These are phyloP conservation scores for Heliconius erato DNA, from an alignment of 2,888 invertebrate genomes.

Conservation along the genomic window DNA sequence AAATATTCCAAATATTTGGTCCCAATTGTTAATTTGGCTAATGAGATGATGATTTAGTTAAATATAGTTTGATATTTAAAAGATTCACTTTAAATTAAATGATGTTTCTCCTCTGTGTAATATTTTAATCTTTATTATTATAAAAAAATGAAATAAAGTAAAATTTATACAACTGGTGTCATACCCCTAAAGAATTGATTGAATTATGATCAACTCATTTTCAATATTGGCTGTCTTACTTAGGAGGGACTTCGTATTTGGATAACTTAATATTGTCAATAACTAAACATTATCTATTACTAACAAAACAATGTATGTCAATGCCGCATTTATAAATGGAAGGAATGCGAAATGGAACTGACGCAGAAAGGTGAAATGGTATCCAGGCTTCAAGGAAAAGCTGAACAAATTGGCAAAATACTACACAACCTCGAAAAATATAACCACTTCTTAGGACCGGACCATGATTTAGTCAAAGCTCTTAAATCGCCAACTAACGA, in stretches of 20 bases:
- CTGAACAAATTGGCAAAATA: constrained; percentile 97
- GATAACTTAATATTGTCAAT: neutral
- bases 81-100: too few species aligned
- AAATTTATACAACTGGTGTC: neutral
- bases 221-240: neutral
- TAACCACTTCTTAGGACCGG: constrained; percentile 89
- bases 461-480: constrained; percentile 84
- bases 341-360: constrained; percentile 98
- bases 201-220: neutral
- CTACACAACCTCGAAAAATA: constrained; percentile 95
- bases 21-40: neutral
- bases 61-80: neutral
- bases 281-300: constrained; percentile 56
- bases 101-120: too few species aligned
- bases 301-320: constrained; percentile 80
- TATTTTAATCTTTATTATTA: too few species aligned
- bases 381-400: constrained; percentile 96
- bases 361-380: constrained; percentile 99
- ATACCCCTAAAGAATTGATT: neutral
- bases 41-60: neutral
- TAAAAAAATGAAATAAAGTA: too few species aligned
- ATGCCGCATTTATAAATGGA: constrained; percentile 80
- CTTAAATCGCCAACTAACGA: constrained; percentile 81
- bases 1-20: constrained; percentile 17
- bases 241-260: constrained; percentile 23